phyloP scores from a whole-genome alignment of 2,888 invertebrate genomes.

The Diadegma fenestrale region DNA sequence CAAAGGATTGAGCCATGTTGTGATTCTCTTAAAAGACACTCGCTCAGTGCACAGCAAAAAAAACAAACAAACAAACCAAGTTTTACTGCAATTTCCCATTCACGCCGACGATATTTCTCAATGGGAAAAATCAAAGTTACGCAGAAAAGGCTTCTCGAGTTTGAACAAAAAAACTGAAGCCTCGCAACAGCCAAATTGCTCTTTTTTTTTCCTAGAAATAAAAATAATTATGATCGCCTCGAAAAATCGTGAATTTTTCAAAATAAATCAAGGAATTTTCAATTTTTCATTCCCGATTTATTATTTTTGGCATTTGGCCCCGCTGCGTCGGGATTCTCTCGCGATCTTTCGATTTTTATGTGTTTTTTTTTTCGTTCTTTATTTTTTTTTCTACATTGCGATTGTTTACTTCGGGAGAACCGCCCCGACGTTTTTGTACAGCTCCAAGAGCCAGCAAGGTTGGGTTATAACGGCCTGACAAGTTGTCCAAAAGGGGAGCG shows the following conservation, averaged over 20 bases:
- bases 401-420: slow-evolving; percentile 42
- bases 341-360: neutral
- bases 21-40: slow-evolving; percentile 48
- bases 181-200: too few relatives aligned
- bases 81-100: neutral
- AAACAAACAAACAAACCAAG: neutral
- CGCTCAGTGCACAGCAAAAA: neutral
- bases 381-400: slow-evolving; percentile 5
- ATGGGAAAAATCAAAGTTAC: neutral
- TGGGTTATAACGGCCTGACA: slow-evolving; percentile 46
- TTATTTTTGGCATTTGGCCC: neutral
- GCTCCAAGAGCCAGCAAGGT: slow-evolving; percentile 9
- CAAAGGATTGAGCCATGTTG: slow-evolving; percentile 58
- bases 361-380: neutral
- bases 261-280: neutral
- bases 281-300: neutral
- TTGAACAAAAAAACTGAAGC: too few relatives aligned
- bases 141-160: neutral
- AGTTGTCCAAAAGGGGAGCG: slow-evolving; percentile 66
- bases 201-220: too few relatives aligned
- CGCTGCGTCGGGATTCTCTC: neutral
- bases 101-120: neutral
- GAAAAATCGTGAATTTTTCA: too few relatives aligned
- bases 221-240: too few relatives aligned
- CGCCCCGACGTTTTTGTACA: slow-evolving; percentile 6